These are phyloP conservation scores for Esperia sulphurella DNA, from an alignment of 2,888 invertebrate genomes.

Conservation along the genomic window DNA sequence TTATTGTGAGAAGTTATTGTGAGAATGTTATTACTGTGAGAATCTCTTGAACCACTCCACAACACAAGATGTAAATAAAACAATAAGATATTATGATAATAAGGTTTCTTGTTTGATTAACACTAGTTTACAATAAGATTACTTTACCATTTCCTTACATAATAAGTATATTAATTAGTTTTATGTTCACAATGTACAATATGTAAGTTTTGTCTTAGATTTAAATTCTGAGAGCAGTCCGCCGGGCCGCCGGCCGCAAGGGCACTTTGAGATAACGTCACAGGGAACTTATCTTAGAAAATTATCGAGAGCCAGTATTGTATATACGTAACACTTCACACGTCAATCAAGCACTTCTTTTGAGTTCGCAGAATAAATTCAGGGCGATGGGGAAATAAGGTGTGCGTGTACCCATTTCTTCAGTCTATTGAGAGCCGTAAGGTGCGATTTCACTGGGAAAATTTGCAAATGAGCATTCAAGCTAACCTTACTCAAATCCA, in stretches of 20 bases:
- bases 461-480: too few species aligned
- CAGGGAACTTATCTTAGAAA: constrained; percentile 24
- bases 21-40: too few species aligned
- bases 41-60: too few species aligned
- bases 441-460: too few species aligned
- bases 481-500: too few species aligned
- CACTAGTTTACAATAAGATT: constrained; percentile 78
- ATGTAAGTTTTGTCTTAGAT: constrained; percentile 64
- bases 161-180: constrained; percentile 66
- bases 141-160: constrained; percentile 63
- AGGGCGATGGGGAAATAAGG: neutral
- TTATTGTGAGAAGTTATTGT: too few species aligned
- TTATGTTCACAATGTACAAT: constrained; percentile 79
- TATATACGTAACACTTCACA: neutral
- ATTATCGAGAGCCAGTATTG: constrained; percentile 1
- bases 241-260: constrained; percentile 71
- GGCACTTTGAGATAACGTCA: constrained; percentile 68
- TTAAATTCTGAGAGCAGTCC: constrained; percentile 71
- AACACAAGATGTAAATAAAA: constrained; percentile 49
- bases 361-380: constrained; percentile 2
- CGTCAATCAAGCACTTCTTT: neutral
- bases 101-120: constrained; percentile 78
- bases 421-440: too few species aligned
- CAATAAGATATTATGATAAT: constrained; percentile 73
- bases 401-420: too few species aligned